Evolutionary conservation across 2,888 invertebrate genomes (phyloP).

Genomic region (Teleiodes luculella): DNA sequence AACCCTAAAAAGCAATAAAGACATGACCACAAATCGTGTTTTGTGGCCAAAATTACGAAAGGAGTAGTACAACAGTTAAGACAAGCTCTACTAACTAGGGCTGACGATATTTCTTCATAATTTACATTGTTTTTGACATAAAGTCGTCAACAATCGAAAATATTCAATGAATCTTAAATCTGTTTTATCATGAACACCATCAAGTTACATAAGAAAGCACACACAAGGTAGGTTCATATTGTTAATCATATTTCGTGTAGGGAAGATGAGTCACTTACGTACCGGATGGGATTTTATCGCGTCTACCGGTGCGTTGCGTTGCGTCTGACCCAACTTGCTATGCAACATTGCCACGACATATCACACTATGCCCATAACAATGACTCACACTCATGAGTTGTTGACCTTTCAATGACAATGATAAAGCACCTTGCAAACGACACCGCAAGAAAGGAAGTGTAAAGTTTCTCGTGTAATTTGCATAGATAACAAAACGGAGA

Average conservation of each 20-base stretch:
- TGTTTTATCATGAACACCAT: too few species aligned
- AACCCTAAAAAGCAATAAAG: too few species aligned
- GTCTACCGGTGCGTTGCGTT: conserved; percentile 20
- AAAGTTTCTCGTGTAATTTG: neutral
- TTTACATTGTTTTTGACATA: too few species aligned
- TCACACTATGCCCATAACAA: conserved; percentile 10
- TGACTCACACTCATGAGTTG: conserved; percentile 19
- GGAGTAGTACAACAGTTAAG: too few species aligned
- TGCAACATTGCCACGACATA: conserved; percentile 6
- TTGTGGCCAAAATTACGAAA: too few species aligned
- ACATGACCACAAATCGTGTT: too few species aligned
- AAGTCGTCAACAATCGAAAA: too few species aligned
- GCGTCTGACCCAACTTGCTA: conserved; percentile 10
- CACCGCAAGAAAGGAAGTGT: neutral
- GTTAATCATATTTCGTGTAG: neutral
- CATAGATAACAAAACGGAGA: conserved; percentile 8
- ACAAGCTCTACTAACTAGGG: too few species aligned
- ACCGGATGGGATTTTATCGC: conserved; percentile 17
- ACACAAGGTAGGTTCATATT: too few species aligned
- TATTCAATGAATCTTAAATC: too few species aligned
- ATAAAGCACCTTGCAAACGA: neutral
- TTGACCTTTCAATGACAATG: conserved; percentile 13
- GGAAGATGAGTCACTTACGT: conserved; percentile 18
- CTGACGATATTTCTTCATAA: too few species aligned
- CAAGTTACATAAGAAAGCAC: too few species aligned